Conservation (phyloP, 2,113 vertebrate genomes). For the Hydrochoerus hydrochaeris region DNA sequence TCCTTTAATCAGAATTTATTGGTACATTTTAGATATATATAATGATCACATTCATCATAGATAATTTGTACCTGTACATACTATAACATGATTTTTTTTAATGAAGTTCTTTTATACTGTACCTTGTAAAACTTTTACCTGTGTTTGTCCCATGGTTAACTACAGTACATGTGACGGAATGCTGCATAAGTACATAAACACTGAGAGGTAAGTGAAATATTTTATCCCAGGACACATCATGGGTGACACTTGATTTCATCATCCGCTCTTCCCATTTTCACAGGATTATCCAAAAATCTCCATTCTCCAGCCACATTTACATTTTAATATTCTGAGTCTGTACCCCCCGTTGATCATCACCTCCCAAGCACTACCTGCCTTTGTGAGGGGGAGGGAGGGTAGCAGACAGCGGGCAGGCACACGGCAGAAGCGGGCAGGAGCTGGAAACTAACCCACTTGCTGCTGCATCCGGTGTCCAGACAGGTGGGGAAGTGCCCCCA, state of each 20-base stretch:
- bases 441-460: neutral
- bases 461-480: neutral
- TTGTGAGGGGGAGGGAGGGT: neutral
- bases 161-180: neutral
- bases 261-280: neutral
- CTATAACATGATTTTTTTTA: neutral
- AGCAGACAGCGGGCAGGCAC: neutral
- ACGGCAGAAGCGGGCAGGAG: neutral
- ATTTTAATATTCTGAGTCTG: neutral
- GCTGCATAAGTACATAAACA: neutral
- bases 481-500: rapidly evolving
- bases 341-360: neutral
- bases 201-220: neutral
- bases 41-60: neutral
- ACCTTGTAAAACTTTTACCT: neutral
- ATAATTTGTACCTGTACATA: neutral
- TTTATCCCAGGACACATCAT: neutral
- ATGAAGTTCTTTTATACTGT: neutral
- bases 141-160: neutral
- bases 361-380: neutral
- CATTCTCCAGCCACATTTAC: neutral
- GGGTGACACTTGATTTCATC: neutral
- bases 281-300: neutral
- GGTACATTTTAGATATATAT: neutral
- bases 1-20: neutral